phyloP scores from a whole-genome alignment of 2,113 vertebrate species.

The Cynoglossus semilaevis region DNA sequence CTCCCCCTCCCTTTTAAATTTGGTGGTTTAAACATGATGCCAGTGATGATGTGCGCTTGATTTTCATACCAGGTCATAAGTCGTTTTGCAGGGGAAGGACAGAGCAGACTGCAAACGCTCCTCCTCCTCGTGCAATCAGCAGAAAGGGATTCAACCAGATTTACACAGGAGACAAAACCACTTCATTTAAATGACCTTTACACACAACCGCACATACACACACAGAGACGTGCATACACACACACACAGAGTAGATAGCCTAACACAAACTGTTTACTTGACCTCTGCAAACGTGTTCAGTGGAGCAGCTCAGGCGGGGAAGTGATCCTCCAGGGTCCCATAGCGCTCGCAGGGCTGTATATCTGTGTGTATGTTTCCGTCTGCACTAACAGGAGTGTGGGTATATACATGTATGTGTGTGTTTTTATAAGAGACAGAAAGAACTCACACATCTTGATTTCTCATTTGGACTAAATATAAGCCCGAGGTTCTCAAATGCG shows the following conservation, averaged over 20 bases:
- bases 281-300: constrained; percentile 57
- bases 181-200: constrained; percentile 19
- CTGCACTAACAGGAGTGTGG: constrained; percentile 39
- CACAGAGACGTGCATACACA: constrained; percentile 3
- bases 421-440: not conserved
- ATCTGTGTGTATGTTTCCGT: constrained; percentile 57
- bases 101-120: constrained; percentile 9
- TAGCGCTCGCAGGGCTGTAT: constrained; percentile 48
- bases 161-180: constrained; percentile 41
- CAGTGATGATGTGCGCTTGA: constrained; percentile 45
- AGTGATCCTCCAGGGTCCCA: constrained; percentile 60
- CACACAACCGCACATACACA: not conserved
- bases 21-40: constrained; percentile 36
- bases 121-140: constrained; percentile 37
- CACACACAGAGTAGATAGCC: constrained; percentile 43
- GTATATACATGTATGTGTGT: constrained; percentile 7
- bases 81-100: constrained; percentile 30
- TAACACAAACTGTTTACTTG: constrained; percentile 64
- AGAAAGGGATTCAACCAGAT: constrained; percentile 31
- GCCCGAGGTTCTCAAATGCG: constrained; percentile 18
- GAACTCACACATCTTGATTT: constrained; percentile 54
- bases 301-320: constrained; percentile 59
- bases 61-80: constrained; percentile 49
- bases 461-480: constrained; percentile 53
- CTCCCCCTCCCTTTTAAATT: constrained; percentile 26